Evolutionary conservation across 1,140 invertebrate genomes (phyloP), one percentile per base, ranked within the genome.

Genomic region (Drosophila bocqueti): DNA sequence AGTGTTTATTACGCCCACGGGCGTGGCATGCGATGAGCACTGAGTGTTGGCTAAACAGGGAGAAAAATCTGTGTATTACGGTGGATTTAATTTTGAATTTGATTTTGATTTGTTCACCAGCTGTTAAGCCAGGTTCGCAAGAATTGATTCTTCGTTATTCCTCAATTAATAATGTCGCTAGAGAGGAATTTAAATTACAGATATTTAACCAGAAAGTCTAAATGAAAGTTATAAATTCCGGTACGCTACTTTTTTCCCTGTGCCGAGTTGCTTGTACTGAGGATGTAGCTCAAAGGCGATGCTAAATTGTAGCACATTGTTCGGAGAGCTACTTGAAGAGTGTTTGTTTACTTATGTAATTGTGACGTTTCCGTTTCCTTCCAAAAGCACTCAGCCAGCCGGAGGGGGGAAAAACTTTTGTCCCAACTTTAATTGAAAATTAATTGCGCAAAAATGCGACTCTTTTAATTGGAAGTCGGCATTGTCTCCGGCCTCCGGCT

Each of bases 261-360:
- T 13, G 34, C 7, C 9, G 2, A 43, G 57, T 26, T 7, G 38
- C 43, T 8, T 18, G 26, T 34, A 34, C 38, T 24, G 21, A 47
- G 66, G 13, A 47, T 69, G 31, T 76, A 58, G 73, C 76, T 78
- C 65, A 78, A 78, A 78, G 75, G 45, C 65, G 57, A 61, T 73
- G 77, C 81, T 81, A 81, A 81, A 90, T 84, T 90, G 85, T 90
- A 90, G 57, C 85, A 90, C 85, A 90, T 87, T 89, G 84, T 87
- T 81, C 62, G 38, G 36, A 64, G 78, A 45, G 42, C 42, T 45
- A 57, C 81, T 55, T 49, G 55, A 75, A 61, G 67, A 87, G 78
- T 89, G 85, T 89, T 81, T 87, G 85, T 81, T 89, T 89, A 89
- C 84, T 89, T 89, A 87, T 87, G 84, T 83, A 87, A 87, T 89